A percentile compares a stretch with the other conserved stretches of the same genome.
phyloP scores from a whole-genome alignment of 2,113 vertebrate genomes.

The Tragelaphus buxtoni region DNA sequence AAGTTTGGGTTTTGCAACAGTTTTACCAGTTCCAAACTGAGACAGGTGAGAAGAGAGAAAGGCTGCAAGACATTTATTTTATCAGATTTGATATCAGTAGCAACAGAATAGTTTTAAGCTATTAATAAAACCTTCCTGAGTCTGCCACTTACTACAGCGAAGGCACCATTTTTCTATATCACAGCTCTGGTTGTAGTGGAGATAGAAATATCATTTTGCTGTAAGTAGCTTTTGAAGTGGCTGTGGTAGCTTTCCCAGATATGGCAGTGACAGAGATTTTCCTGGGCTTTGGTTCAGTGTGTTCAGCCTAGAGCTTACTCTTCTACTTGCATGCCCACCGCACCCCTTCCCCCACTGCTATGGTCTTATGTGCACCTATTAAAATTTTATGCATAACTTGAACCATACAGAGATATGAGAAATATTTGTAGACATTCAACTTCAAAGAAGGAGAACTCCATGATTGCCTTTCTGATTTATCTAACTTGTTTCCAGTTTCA shows the following conservation, averaged over 20 bases:
- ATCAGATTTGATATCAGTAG: background rate
- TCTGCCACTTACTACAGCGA: background rate
- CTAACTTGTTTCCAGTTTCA: background rate
- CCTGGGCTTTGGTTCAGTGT: background rate
- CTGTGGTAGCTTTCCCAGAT: background rate
- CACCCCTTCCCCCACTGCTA: fast-evolving
- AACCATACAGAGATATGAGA: background rate
- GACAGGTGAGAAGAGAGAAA: background rate
- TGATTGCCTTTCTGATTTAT: background rate
- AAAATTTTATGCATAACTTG: background rate
- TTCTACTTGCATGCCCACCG: background rate
- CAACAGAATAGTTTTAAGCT: background rate
- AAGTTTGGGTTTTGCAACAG: background rate
- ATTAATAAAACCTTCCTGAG: background rate
- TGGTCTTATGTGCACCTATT: background rate
- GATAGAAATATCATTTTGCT: background rate
- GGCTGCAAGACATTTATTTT: background rate
- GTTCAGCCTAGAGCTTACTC: background rate
- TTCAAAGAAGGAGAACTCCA: background rate
- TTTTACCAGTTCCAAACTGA: background rate
- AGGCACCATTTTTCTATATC: background rate
- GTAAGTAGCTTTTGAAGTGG: background rate
- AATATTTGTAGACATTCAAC: background rate
- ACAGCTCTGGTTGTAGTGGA: background rate
- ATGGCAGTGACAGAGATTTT: background rate